phyloP scores from a whole-genome alignment of 2,797 vertebrate genomes.

The Manis crassicaudata region DNA sequence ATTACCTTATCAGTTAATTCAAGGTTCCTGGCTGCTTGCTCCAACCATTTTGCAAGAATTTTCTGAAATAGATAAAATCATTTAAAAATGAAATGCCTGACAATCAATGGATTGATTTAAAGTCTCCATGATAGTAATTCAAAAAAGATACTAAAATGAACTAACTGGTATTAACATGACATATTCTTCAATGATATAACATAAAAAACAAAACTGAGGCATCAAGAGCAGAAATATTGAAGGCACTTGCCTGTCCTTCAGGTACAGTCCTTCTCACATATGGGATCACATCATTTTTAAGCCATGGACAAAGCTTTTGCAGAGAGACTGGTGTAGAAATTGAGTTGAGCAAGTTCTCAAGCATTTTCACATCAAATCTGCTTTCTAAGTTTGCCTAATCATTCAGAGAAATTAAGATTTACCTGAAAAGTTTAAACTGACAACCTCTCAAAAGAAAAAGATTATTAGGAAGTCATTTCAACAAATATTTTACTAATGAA shows the following conservation, averaged over 20 bases:
- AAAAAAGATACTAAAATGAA: not conserved
- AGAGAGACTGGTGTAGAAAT: constrained; percentile 89
- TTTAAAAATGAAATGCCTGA: constrained; percentile 28
- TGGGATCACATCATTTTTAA: constrained; percentile 93
- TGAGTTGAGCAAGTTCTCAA: constrained; percentile 90
- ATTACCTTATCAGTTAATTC: constrained; percentile 97
- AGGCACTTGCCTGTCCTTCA: constrained; percentile 90
- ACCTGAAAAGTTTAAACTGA: not conserved
- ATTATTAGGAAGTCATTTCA: not conserved
- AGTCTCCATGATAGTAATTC: not conserved
- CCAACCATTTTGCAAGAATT: constrained; percentile 94
- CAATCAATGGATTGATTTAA: not conserved
- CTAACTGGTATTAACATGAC: not conserved
- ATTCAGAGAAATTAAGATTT: constrained; percentile 56
- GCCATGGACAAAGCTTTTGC: constrained; percentile 92
- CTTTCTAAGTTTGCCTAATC: constrained; percentile 91
- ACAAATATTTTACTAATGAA: not conserved
- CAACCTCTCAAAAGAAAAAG: not conserved
- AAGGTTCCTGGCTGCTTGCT: constrained; percentile 93
- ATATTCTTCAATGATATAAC: not conserved
- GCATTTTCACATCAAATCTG: constrained; percentile 88
- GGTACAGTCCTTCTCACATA: constrained; percentile 92
- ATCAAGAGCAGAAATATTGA: not conserved
- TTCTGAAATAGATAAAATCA: constrained; percentile 85
- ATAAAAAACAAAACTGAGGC: not conserved